These are phyloP conservation scores for Cassiopea xamachana DNA, from an alignment of 30 jellyfish, hydroid and myxozoan species.

Conservation along the genomic window DNA sequence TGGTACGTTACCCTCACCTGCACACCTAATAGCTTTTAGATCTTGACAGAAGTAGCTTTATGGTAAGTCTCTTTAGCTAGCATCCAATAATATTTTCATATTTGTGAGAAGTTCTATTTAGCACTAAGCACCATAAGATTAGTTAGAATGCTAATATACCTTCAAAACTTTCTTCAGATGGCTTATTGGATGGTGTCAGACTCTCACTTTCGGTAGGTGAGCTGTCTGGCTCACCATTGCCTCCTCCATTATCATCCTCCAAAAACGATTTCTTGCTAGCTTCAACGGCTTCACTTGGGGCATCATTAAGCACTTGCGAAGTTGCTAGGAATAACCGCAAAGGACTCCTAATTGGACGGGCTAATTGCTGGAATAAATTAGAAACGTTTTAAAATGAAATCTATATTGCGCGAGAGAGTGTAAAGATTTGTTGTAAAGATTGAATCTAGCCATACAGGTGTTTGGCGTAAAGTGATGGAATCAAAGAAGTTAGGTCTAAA, in stretches of 20 bases:
- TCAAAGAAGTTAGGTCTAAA: no score
- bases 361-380: slow-evolving; percentile 23
- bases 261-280: slow-evolving; percentile 49
- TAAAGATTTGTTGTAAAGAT: no score
- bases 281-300: neutral
- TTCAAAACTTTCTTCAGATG: slow-evolving; percentile 18
- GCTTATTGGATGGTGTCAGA: slow-evolving; percentile 15
- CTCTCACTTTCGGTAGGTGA: slow-evolving; percentile 4
- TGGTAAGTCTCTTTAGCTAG: no score
- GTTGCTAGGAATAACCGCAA: slow-evolving; percentile 36
- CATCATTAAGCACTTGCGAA: slow-evolving; percentile 11
- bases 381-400: neutral
- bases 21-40: no score
- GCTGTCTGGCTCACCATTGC: slow-evolving; percentile 22
- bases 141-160: neutral
- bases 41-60: no score
- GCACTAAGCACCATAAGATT: no score
- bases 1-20: no score
- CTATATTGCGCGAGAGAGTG: no score
- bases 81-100: no score
- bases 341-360: slow-evolving; percentile 76
- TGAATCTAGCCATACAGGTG: no score
- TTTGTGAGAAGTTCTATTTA: no score
- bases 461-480: no score
- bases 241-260: slow-evolving; percentile 29